A percentile compares a stretch with the other conserved stretches of the same genome.
phyloP scores from a whole-genome alignment of 1,140 invertebrate species.

The Polypedilum vanderplanki region DNA sequence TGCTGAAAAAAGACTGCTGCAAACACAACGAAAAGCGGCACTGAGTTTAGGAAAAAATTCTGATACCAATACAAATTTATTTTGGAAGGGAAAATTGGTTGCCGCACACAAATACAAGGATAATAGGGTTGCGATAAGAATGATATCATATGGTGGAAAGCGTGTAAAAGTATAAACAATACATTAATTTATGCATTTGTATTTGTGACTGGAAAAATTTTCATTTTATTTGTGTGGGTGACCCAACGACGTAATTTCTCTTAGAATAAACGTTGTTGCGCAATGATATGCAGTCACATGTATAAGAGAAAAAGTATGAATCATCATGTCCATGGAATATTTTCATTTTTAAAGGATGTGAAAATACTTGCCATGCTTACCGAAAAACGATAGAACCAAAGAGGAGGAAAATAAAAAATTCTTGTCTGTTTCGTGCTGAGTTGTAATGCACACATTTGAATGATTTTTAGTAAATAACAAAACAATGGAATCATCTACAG shows the following conservation, averaged over 20 bases:
- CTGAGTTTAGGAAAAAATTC: background rate
- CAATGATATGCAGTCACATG: slow-evolving; percentile 24
- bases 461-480: slow-evolving; percentile 9
- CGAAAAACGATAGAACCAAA: background rate
- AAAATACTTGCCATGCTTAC: no score
- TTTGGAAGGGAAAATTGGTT: background rate
- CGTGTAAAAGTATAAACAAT: slow-evolving; percentile 21
- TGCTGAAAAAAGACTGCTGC: slow-evolving; percentile 24
- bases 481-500: background rate
- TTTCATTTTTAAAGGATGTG: no score
- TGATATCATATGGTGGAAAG: slow-evolving; percentile 19
- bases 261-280: slow-evolving; percentile 17
- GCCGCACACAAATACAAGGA: background rate
- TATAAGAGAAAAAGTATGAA: slow-evolving; percentile 21
- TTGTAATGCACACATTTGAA: slow-evolving; percentile 14
- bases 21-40: background rate
- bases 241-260: background rate
- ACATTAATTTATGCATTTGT: slow-evolving; percentile 1
- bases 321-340: slow-evolving; percentile 25
- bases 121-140: background rate
- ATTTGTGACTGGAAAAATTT: background rate
- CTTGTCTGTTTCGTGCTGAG: slow-evolving; percentile 20
- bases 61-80: background rate
- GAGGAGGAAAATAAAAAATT: background rate
- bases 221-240: background rate